phyloP scores from a whole-genome alignment of 2,888 invertebrate genomes.

The Ectropis crepuscularia region DNA sequence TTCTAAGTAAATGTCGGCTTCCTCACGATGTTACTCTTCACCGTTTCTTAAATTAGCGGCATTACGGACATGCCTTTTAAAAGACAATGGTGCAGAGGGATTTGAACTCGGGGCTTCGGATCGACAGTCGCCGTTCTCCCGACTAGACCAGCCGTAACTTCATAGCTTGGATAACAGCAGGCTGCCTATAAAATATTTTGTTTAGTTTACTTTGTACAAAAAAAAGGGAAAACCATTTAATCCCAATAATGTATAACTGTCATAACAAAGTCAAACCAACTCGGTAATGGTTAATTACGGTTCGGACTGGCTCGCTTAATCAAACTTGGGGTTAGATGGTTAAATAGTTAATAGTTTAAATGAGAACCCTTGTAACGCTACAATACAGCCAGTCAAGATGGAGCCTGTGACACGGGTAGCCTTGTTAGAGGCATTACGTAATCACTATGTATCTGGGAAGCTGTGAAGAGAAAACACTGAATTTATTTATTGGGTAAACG shows the following conservation, averaged over 20 bases:
- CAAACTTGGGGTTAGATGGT: conserved; percentile 25
- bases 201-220: not conserved
- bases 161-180: too few species aligned
- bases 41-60: too few species aligned
- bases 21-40: too few species aligned
- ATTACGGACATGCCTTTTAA: too few species aligned
- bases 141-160: too few species aligned
- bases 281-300: conserved; percentile 21
- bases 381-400: not conserved
- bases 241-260: conserved; percentile 7
- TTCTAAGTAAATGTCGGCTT: too few species aligned
- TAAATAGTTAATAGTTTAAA: conserved; percentile 28
- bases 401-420: conserved; percentile 1
- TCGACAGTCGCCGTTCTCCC: too few species aligned
- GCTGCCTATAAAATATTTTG: too few species aligned
- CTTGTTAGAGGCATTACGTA: not conserved
- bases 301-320: conserved; percentile 13
- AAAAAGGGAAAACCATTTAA: not conserved
- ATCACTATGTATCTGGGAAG: not conserved
- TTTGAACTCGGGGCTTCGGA: too few species aligned
- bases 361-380: conserved; percentile 18
- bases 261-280: conserved; percentile 17
- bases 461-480: too few species aligned
- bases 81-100: too few species aligned
- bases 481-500: too few species aligned